Evolutionary conservation across 2,797 vertebrate genomes (phyloP).

Genomic region (Silurus aristotelis): DNA sequence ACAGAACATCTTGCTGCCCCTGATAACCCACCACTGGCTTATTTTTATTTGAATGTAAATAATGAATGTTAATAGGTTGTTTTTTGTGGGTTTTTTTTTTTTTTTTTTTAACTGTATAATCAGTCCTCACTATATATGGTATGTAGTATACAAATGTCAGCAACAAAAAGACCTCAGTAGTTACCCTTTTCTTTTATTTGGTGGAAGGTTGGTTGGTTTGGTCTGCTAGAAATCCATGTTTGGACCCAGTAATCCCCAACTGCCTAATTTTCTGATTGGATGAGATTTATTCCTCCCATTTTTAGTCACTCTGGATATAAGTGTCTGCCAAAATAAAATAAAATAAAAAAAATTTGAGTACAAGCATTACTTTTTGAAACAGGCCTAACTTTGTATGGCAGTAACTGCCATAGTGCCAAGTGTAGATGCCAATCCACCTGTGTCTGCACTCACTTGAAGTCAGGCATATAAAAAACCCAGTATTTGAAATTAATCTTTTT

Average conservation of each 20-base stretch:
- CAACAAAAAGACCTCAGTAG: neutral
- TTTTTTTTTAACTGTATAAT: too few species aligned
- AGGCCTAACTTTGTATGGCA: neutral
- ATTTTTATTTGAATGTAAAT: too few species aligned
- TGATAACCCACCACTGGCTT: too few species aligned
- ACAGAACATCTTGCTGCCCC: too few species aligned
- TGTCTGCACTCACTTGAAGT: neutral
- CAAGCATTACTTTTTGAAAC: neutral
- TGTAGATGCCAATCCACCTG: neutral
- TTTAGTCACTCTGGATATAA: neutral
- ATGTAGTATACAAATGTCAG: neutral
- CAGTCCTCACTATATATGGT: neutral
- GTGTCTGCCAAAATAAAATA: neutral
- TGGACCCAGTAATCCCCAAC: neutral
- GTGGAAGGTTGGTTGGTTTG: neutral
- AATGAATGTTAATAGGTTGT: neutral
- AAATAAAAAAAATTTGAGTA: neutral
- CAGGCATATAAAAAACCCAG: neutral
- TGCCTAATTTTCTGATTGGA: neutral
- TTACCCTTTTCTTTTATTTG: neutral
- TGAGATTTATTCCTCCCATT: neutral
- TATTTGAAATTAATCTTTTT: neutral
- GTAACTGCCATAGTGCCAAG: too few species aligned
- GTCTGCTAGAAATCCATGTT: neutral
- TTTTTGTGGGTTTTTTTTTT: too few species aligned